phyloP scores from a whole-genome alignment of 2,797 vertebrate species.

The Staurois parvus region DNA sequence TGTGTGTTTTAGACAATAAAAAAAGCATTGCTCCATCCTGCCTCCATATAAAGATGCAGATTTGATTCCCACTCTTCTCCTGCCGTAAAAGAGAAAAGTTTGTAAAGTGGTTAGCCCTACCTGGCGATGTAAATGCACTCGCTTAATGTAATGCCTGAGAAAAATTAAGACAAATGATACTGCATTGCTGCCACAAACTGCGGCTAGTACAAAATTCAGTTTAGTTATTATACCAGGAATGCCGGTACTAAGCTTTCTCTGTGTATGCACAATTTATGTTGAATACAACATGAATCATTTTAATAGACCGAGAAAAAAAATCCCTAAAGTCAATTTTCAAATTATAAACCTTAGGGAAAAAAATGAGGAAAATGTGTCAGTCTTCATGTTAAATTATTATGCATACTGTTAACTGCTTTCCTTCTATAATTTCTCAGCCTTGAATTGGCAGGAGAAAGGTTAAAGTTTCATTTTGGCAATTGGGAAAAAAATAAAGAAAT shows the following conservation, averaged over 20 bases:
- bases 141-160: slow-evolving; percentile 83
- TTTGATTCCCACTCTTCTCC: slow-evolving; percentile 86
- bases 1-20: slow-evolving; percentile 91
- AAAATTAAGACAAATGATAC: slow-evolving; percentile 89
- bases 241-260: slow-evolving; percentile 82
- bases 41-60: slow-evolving; percentile 92
- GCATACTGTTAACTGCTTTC: slow-evolving; percentile 73
- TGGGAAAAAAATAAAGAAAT: background rate
- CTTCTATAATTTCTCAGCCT: background rate
- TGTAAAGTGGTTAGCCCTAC: slow-evolving; percentile 85
- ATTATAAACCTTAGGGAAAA: slow-evolving; percentile 87
- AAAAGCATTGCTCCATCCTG: slow-evolving; percentile 91
- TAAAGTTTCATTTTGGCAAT: background rate
- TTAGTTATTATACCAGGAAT: slow-evolving; percentile 85
- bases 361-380: slow-evolving; percentile 77
- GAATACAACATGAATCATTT: slow-evolving; percentile 94
- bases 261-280: slow-evolving; percentile 91
- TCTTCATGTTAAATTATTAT: slow-evolving; percentile 73
- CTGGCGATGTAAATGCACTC: slow-evolving; percentile 83
- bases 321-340: slow-evolving; percentile 90
- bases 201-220: slow-evolving; percentile 85
- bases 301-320: slow-evolving; percentile 91
- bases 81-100: slow-evolving; percentile 80
- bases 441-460: background rate
- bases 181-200: slow-evolving; percentile 82